These are phyloP conservation scores for Drosophila arizonae DNA, from an alignment of 1,140 invertebrate species.

Conservation along the genomic window DNA sequence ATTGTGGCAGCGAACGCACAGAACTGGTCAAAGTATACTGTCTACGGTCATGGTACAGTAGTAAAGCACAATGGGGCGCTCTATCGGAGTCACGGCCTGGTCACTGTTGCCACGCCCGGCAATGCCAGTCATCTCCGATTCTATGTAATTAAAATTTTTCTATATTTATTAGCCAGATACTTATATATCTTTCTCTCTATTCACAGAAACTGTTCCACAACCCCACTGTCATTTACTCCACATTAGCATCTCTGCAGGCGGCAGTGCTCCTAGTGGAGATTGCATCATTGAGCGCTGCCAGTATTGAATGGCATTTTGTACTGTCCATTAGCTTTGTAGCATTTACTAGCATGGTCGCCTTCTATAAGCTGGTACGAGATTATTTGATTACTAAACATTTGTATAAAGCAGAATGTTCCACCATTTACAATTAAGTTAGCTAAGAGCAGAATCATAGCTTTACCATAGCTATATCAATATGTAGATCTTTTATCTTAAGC, in stretches of 20 bases:
- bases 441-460: not conserved
- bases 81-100: slow-evolving; percentile 90
- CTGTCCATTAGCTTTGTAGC: slow-evolving; percentile 92
- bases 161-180: too few relatives aligned
- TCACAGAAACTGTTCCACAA: slow-evolving; percentile 93
- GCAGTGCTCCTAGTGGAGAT: slow-evolving; percentile 90
- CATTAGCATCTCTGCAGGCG: slow-evolving; percentile 89
- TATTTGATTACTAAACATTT: slow-evolving; percentile 92
- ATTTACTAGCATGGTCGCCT: slow-evolving; percentile 94
- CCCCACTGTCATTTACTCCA: slow-evolving; percentile 91
- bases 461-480: not conserved
- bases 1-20: slow-evolving; percentile 63
- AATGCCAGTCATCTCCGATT: slow-evolving; percentile 92
- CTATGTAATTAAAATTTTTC: slow-evolving; percentile 88
- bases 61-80: slow-evolving; percentile 91
- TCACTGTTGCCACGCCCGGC: slow-evolving; percentile 91
- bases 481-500: too few relatives aligned
- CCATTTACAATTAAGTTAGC: slow-evolving; percentile 70
- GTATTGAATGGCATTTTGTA: slow-evolving; percentile 94
- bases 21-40: slow-evolving; percentile 87
- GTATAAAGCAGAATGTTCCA: slow-evolving; percentile 89
- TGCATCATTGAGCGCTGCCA: slow-evolving; percentile 88
- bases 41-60: slow-evolving; percentile 91
- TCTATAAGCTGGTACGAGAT: slow-evolving; percentile 94
- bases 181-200: slow-evolving; percentile 36